phyloP scores from a whole-genome alignment of 2,113 vertebrate genomes.

The Pygathrix nemaeus region DNA sequence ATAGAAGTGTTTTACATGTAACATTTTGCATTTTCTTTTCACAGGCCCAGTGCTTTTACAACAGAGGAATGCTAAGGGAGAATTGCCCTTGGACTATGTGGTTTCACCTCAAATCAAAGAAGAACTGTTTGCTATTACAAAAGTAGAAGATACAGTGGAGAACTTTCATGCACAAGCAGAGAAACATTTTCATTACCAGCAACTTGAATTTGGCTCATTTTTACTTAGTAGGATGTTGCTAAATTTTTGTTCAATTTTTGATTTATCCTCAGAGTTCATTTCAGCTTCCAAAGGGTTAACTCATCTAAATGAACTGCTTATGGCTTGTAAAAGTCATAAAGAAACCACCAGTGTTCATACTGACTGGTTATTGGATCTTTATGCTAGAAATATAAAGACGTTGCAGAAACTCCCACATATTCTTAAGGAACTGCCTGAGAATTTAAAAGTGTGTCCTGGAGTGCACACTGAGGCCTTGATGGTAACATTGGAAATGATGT shows the following conservation, averaged over 20 bases:
- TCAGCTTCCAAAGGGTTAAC: conserved; percentile 72
- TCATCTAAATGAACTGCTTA: conserved; percentile 57
- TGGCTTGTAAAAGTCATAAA: conserved; percentile 60
- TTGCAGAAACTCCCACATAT: conserved; percentile 87
- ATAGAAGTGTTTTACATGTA: conserved; percentile 55
- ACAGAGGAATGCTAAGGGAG: conserved; percentile 84
- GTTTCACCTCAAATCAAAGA: conserved; percentile 81
- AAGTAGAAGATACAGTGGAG: conserved; percentile 79
- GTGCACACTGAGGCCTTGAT: conserved; percentile 87
- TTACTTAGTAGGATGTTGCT: conserved; percentile 86
- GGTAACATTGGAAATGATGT: conserved; percentile 86
- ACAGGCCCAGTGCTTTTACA: conserved; percentile 91
- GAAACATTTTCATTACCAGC: conserved; percentile 75
- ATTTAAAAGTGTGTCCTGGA: conserved; percentile 78
- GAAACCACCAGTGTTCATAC: conserved; percentile 81
- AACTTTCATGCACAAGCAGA: conserved; percentile 75
- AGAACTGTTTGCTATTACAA: conserved; percentile 87
- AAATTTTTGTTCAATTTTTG: conserved; percentile 86
- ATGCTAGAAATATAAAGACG: conserved; percentile 87
- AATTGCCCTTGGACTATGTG: conserved; percentile 88
- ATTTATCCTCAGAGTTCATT: conserved; percentile 83
- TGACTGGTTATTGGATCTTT: conserved; percentile 85
- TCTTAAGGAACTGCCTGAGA: conserved; percentile 84
- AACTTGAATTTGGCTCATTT: conserved; percentile 82
- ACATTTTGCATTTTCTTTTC: conserved; percentile 69